Percentiles rank a stretch among this genome's conserved stretches.
Conservation (phyloP, 2,888 invertebrate species). For the Fragum fragum region DNA sequence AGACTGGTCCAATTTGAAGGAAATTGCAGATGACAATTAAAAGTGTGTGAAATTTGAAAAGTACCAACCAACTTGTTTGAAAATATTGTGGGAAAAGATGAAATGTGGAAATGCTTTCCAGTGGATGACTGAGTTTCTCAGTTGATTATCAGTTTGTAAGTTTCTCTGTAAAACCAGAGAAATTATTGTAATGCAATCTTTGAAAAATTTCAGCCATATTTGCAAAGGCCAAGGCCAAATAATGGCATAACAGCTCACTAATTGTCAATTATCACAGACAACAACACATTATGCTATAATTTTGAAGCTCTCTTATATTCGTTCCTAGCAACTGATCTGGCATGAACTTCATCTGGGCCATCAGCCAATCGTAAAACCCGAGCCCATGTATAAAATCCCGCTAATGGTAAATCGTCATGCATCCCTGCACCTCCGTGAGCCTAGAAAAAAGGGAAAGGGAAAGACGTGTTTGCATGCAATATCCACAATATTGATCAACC, state of each 20-base stretch:
- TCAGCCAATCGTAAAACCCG: constrained; percentile 87
- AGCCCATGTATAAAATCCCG: constrained; percentile 85
- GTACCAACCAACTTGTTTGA: too few species aligned
- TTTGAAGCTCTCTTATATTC: constrained; percentile 74
- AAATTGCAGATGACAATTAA: too few species aligned
- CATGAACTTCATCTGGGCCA: constrained; percentile 87
- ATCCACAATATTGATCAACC: too few species aligned
- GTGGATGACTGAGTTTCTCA: too few species aligned
- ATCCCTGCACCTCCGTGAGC: constrained; percentile 86
- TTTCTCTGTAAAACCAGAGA: too few species aligned
- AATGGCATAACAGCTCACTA: neutral
- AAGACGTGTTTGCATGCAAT: neutral
- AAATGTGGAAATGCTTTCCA: too few species aligned
- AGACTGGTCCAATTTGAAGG: too few species aligned
- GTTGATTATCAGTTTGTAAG: too few species aligned
- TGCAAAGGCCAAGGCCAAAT: neutral
- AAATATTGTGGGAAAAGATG: too few species aligned
- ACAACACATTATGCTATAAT: constrained; percentile 31
- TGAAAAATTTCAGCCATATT: too few species aligned
- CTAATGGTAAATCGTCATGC: constrained; percentile 85
- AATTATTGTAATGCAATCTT: too few species aligned
- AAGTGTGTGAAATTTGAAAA: too few species aligned
- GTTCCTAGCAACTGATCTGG: constrained; percentile 78
- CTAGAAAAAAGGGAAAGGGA: constrained; percentile 69
- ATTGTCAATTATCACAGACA: neutral